Percentiles rank a stretch among this genome's conserved stretches.
These are phyloP conservation scores for Scylla paramamosain DNA, from an alignment of 1,140 invertebrate species.

Conservation along the genomic window DNA sequence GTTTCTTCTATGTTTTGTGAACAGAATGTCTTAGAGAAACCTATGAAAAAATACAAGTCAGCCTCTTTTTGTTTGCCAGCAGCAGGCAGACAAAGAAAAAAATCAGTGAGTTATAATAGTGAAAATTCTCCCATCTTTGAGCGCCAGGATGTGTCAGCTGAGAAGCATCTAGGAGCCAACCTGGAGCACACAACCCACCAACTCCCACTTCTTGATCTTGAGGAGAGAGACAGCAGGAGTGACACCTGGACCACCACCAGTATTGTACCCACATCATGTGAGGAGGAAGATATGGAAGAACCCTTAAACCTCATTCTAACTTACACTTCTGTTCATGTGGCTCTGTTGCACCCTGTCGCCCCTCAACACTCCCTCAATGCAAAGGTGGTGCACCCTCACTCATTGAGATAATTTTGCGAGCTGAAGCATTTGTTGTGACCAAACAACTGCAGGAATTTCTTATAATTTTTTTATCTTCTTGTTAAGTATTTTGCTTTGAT, in stretches of 20 bases:
- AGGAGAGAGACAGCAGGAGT: neutral
- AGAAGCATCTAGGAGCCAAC: neutral
- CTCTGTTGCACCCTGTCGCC: neutral
- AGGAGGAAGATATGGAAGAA: neutral
- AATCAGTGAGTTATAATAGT: slow-evolving; percentile 10
- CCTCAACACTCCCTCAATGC: neutral
- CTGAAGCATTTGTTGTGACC: no score
- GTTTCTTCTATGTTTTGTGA: neutral
- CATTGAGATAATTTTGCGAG: no score
- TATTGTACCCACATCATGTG: neutral
- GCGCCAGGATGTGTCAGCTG: neutral
- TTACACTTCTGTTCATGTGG: neutral
- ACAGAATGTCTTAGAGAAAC: neutral
- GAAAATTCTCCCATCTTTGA: slow-evolving; percentile 32
- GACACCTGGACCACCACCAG: neutral
- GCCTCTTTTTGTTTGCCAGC: neutral
- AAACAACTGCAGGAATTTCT: no score
- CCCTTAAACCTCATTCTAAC: neutral
- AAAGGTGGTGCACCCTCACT: neutral
- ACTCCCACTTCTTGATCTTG: neutral
- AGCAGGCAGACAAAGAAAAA: slow-evolving; percentile 9
- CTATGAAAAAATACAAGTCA: neutral
- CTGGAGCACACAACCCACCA: neutral
- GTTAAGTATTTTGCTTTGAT: no score
- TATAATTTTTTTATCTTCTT: no score